Conservation (phyloP, 2,797 vertebrate genomes). For the Chaetophractus vellerosus region DNA sequence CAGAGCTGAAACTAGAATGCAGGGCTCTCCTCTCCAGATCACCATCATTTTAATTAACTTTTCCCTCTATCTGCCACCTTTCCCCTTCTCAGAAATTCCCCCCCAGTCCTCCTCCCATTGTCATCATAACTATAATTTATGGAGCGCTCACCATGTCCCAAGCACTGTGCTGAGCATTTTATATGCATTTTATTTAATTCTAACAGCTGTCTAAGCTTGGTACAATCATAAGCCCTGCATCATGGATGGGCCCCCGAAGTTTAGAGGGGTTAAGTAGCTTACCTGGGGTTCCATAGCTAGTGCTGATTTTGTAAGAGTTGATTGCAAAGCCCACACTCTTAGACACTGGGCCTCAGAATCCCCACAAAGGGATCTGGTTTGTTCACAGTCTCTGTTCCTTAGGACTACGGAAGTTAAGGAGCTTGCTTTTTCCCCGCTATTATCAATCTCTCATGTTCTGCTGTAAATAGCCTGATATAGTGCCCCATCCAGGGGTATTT, state of each 20-base stretch:
- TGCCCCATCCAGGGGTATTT: slow-evolving; percentile 12
- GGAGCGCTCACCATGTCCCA: not conserved
- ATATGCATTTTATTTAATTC: not conserved
- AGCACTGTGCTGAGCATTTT: not conserved
- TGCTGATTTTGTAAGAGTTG: not conserved
- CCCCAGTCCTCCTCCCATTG: not conserved
- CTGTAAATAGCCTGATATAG: not conserved
- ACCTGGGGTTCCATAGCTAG: not conserved
- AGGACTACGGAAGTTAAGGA: not conserved
- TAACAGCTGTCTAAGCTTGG: not conserved
- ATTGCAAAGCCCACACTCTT: not conserved
- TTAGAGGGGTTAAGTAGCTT: not conserved
- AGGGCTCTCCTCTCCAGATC: not conserved
- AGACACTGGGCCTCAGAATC: not conserved
- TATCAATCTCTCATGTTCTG: not conserved
- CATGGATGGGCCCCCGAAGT: not conserved
- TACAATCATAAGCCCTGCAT: not conserved
- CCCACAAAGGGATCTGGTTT: not conserved
- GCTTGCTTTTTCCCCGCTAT: not conserved
- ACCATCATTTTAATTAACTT: not conserved
- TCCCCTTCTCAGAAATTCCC: not conserved
- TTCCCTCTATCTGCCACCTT: not conserved
- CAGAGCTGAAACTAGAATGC: not conserved
- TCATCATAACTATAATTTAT: not conserved
- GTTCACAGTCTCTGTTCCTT: not conserved